Evolutionary conservation across 2,888 invertebrate species (phyloP).

Genomic region (Sarcophaga carnaria): DNA sequence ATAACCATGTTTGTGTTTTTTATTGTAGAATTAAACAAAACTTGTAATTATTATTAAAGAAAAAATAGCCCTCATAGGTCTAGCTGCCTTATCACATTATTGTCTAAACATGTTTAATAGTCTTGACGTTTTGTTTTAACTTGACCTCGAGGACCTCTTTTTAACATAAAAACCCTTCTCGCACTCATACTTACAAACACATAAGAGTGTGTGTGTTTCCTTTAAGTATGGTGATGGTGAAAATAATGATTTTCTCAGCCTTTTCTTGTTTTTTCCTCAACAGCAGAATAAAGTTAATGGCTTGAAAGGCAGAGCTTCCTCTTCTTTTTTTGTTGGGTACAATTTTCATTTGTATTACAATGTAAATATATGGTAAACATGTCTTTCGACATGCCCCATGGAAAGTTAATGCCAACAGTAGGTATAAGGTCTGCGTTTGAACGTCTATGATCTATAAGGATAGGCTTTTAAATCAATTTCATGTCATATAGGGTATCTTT

Average conservation of each 20-base stretch:
- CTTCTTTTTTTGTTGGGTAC: neutral
- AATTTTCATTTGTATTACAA: neutral
- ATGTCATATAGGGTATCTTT: too few species aligned
- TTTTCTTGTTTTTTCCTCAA: neutral
- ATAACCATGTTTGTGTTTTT: too few species aligned
- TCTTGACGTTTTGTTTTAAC: constrained; percentile 24
- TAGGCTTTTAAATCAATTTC: neutral
- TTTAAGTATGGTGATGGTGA: constrained; percentile 18
- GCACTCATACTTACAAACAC: neutral
- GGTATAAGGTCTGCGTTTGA: neutral
- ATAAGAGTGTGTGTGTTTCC: neutral
- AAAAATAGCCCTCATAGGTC: neutral
- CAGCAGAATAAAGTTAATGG: constrained; percentile 15
- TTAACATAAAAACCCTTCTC: constrained; percentile 2
- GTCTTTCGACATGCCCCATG: neutral
- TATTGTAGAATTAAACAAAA: too few species aligned
- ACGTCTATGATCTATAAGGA: neutral
- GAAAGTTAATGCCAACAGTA: neutral
- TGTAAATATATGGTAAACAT: neutral
- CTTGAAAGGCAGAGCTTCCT: constrained; percentile 11
- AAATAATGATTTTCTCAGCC: constrained; percentile 6
- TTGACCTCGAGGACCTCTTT: constrained; percentile 34
- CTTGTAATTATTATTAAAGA: constrained; percentile 4
- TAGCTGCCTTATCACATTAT: constrained; percentile 21
- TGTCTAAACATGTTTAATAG: constrained; percentile 15